phyloP scores from a whole-genome alignment of 2,113 vertebrate species.

The Thalassarche chlororhynchos region DNA sequence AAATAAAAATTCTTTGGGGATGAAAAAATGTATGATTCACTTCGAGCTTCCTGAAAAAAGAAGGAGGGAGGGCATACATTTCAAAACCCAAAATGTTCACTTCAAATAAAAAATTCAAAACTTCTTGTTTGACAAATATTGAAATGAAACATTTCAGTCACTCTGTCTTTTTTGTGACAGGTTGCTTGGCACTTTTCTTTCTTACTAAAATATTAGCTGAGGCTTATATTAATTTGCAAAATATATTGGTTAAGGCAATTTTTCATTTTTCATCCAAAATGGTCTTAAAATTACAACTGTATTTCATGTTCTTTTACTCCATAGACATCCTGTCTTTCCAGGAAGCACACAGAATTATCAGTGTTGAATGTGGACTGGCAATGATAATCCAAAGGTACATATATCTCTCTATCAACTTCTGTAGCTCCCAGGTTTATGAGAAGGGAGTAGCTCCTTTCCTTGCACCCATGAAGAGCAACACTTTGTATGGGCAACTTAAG shows the following conservation, averaged over 20 bases:
- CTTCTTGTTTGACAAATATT: neutral
- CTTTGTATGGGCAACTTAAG: neutral
- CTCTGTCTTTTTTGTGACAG: neutral
- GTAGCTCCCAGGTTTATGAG: neutral
- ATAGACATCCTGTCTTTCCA: neutral
- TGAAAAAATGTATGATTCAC: neutral
- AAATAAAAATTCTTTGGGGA: neutral
- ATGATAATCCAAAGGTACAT: neutral
- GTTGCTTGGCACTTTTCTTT: neutral
- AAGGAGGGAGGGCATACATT: neutral
- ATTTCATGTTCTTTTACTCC: neutral
- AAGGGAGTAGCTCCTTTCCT: neutral
- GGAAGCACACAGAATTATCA: neutral
- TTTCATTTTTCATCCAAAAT: neutral
- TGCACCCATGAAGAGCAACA: neutral
- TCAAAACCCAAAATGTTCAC: neutral
- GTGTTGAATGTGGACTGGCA: neutral
- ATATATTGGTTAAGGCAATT: neutral
- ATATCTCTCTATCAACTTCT: neutral
- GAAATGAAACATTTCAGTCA: conserved; percentile 20
- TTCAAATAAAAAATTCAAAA: conserved; percentile 2
- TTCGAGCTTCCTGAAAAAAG: neutral
- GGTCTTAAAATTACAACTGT: neutral
- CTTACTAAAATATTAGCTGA: neutral
- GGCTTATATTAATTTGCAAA: neutral